A percentile compares a stretch with the other conserved stretches of the same genome.
Evolutionary conservation across 2,888 invertebrate genomes (phyloP).

Genomic region (Drosophila villosipedis): DNA sequence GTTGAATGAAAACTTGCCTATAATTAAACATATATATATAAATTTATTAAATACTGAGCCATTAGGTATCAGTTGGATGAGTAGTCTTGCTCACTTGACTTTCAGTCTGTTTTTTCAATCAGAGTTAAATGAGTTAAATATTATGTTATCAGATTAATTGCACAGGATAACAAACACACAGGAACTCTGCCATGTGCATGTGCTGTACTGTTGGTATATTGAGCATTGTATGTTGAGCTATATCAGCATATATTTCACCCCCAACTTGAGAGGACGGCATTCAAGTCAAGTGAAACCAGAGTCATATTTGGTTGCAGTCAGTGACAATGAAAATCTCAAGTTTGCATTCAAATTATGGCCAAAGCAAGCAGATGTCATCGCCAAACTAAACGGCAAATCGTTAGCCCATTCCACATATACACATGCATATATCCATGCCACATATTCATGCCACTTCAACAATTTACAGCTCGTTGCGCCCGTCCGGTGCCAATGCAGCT

Average conservation of each 20-base stretch:
- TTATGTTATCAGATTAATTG: slow-evolving; percentile 73
- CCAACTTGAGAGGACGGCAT: slow-evolving; percentile 67
- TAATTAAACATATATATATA: background rate
- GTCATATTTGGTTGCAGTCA: slow-evolving; percentile 4
- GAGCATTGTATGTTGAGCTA: slow-evolving; percentile 22
- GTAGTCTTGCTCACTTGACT: background rate
- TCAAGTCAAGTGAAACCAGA: slow-evolving; percentile 43
- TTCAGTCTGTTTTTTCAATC: slow-evolving; percentile 25
- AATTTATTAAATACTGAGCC: background rate
- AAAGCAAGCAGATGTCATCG: slow-evolving; percentile 61
- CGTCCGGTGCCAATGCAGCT: slow-evolving; percentile 48
- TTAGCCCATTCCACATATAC: slow-evolving; percentile 1
- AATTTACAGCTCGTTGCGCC: slow-evolving; percentile 29
- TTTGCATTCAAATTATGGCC: slow-evolving; percentile 58
- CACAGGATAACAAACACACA: slow-evolving; percentile 26
- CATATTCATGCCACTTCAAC: slow-evolving; percentile 20
- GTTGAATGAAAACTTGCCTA: background rate
- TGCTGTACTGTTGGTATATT: background rate
- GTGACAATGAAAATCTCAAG: slow-evolving; percentile 56
- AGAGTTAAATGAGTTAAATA: slow-evolving; percentile 75
- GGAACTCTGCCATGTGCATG: background rate
- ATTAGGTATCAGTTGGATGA: background rate
- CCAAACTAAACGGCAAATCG: slow-evolving; percentile 45
- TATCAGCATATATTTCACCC: slow-evolving; percentile 69
- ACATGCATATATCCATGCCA: background rate